These are phyloP conservation scores for Ips nitidus DNA, from an alignment of 1,140 invertebrate species.

Conservation along the genomic window DNA sequence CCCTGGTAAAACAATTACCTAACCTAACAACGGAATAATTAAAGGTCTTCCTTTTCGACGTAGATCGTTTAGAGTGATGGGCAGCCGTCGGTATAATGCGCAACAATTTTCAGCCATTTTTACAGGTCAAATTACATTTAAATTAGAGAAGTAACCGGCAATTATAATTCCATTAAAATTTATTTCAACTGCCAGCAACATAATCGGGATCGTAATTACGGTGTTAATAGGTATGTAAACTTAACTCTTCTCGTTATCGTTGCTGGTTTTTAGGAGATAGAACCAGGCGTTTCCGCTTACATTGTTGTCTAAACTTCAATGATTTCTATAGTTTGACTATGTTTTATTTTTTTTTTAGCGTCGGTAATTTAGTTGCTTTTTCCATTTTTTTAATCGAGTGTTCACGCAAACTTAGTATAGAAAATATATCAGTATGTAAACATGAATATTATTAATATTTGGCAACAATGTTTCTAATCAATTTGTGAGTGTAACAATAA, in stretches of 20 bases:
- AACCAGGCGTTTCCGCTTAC: not conserved
- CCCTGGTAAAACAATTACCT: not conserved
- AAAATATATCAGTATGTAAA: no score
- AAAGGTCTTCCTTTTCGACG: not conserved
- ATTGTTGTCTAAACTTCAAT: not conserved
- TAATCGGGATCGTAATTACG: constrained; percentile 25
- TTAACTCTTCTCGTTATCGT: constrained; percentile 14
- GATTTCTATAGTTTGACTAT: no score
- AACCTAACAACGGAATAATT: not conserved
- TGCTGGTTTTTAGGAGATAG: not conserved
- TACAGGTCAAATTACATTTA: constrained; percentile 26
- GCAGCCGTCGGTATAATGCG: constrained; percentile 13
- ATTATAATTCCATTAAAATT: constrained; percentile 36
- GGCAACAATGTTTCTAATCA: no score
- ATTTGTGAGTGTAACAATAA: no score
- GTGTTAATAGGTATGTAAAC: constrained; percentile 31
- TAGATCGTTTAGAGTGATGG: not conserved
- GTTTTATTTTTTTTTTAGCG: no score
- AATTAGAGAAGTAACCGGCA: constrained; percentile 33
- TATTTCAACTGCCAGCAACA: constrained; percentile 21
- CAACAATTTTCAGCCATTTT: constrained; percentile 30
- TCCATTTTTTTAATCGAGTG: no score
- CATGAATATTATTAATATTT: no score
- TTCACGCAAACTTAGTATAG: no score
- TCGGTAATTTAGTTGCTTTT: no score